Conservation (phyloP, 1,140 invertebrate species). For the Chironomus striatipennis region DNA sequence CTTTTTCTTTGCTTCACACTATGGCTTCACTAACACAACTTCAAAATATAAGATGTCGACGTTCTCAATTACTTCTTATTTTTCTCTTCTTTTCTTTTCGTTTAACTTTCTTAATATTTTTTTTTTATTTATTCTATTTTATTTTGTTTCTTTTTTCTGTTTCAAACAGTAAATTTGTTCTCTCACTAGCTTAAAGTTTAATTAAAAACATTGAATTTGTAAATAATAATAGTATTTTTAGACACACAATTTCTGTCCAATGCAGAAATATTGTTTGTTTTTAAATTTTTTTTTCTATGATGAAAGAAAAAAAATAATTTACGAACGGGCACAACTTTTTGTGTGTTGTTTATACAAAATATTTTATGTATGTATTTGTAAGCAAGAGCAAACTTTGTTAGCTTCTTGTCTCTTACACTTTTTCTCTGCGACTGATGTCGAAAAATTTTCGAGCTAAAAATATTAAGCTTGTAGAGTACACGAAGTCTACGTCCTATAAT, state of each 20-base stretch:
- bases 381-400: not conserved
- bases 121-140: not conserved
- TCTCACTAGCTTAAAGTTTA: not conserved
- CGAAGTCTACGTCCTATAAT: not conserved
- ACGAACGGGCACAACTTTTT: not conserved
- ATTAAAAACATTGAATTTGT: not conserved
- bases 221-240: slow-evolving; percentile 2
- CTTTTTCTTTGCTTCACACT: not conserved
- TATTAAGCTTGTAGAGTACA: not conserved
- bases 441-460: not conserved
- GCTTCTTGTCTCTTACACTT: not conserved
- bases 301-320: not conserved
- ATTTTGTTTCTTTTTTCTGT: not conserved
- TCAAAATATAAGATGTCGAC: slow-evolving; percentile 5
- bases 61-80: slow-evolving; percentile 17
- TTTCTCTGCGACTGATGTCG: not conserved
- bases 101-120: not conserved
- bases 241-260: not conserved
- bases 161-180: not conserved
- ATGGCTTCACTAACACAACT: not conserved
- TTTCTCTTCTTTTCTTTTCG: not conserved
- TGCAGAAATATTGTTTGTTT: slow-evolving; percentile 13
- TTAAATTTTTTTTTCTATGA: not conserved
- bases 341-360: not conserved
- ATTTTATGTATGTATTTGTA: not conserved